Conservation (phyloP, 2,113 vertebrate species). For the Cochlearius cochlearius region DNA sequence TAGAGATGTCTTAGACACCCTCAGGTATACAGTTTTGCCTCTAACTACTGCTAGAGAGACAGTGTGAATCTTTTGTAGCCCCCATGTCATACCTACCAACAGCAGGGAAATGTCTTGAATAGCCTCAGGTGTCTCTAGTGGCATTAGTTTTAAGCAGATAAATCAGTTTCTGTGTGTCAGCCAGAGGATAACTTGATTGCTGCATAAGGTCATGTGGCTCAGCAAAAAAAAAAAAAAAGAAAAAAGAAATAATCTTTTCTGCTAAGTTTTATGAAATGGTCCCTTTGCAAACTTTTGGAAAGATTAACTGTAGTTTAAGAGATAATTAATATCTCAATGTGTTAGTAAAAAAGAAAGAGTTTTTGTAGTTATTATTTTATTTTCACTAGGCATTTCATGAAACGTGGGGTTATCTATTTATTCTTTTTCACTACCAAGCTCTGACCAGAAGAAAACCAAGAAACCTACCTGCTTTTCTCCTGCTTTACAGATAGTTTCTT, state of each 20-base stretch:
- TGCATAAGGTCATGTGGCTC: neutral
- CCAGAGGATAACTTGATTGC: neutral
- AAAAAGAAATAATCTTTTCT: neutral
- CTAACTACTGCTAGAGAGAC: neutral
- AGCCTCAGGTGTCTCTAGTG: neutral
- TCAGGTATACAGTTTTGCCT: neutral
- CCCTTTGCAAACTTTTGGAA: neutral
- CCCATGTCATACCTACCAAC: neutral
- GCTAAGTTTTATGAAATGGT: neutral
- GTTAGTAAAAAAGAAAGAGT: neutral
- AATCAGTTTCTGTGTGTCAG: neutral
- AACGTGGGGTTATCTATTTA: neutral
- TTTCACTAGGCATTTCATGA: neutral
- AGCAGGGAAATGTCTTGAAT: neutral
- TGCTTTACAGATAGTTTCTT: neutral
- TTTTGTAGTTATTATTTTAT: neutral
- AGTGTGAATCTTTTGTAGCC: neutral
- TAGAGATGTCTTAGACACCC: neutral
- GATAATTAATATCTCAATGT: neutral
- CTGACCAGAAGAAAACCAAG: neutral
- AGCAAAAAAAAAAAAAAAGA: too few relatives aligned
- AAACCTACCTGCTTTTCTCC: neutral
- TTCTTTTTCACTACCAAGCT: neutral
- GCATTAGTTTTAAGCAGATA: neutral
- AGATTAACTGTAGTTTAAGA: neutral